Evolutionary conservation across 2,113 vertebrate species (phyloP).

Genomic region (Rhombomys opimus): DNA sequence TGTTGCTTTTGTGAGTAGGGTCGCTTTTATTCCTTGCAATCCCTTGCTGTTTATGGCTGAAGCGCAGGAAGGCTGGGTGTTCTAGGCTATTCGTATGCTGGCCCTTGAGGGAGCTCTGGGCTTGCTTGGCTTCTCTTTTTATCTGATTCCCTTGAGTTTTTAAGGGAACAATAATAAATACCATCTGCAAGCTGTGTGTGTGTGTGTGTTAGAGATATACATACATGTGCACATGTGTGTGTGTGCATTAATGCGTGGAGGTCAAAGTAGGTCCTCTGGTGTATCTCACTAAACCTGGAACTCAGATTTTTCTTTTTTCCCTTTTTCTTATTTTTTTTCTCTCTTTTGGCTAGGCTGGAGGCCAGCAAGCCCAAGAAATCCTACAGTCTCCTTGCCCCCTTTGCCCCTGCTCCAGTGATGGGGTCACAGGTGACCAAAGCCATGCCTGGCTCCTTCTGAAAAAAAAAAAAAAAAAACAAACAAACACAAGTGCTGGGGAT

Average conservation of each 20-base stretch:
- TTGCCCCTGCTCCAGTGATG: not conserved
- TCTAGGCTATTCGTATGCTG: not conserved
- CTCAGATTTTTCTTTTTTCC: not conserved
- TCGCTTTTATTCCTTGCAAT: constrained; percentile 52
- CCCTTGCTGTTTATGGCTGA: constrained; percentile 46
- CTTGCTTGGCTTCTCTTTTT: constrained; percentile 9
- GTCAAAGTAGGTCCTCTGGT: no score
- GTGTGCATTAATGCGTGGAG: not conserved
- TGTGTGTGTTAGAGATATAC: not conserved
- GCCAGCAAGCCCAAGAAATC: not conserved
- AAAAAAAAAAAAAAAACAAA: no score
- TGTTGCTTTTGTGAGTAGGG: constrained; percentile 54
- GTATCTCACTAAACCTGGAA: not conserved
- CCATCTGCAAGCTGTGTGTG: not conserved
- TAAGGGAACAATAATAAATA: not conserved
- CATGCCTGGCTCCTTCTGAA: no score
- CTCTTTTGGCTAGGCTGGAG: not conserved
- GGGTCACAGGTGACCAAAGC: not conserved
- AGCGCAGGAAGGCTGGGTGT: not conserved
- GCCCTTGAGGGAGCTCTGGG: not conserved
- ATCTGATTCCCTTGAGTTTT: constrained; percentile 23
- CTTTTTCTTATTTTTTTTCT: not conserved
- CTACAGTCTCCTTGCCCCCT: not conserved
- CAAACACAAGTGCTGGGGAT: no score
- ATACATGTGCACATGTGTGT: not conserved